phyloP scores from a whole-genome alignment of 37 sponge, comb jelly and placozoan species.

The Theonella swinhoei region DNA sequence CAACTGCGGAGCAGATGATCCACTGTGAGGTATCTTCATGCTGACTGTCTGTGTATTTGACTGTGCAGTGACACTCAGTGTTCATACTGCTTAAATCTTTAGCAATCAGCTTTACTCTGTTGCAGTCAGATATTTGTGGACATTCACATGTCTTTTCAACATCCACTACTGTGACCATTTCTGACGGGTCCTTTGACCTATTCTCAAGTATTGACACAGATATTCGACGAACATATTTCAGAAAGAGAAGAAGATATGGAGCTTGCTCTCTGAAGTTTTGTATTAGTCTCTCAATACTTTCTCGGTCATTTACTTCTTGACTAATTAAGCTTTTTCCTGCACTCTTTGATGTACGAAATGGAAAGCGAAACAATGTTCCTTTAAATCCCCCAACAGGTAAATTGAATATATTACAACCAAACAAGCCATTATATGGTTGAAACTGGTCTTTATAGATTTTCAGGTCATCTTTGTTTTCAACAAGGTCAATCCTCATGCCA shows the following conservation, averaged over 20 bases:
- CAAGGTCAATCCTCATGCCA: conserved; percentile 72
- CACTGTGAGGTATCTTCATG: too few species aligned
- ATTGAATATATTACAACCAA: conserved; percentile 62
- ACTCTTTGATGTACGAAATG: conserved; percentile 33
- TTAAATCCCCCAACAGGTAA: conserved; percentile 29
- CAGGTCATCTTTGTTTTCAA: conserved; percentile 27
- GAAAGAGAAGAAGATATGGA: conserved; percentile 58
- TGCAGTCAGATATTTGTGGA: too few species aligned
- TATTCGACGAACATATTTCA: conserved; percentile 43
- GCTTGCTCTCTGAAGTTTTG: conserved; percentile 16
- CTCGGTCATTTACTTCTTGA: conserved; percentile 7
- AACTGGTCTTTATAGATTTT: conserved; percentile 66
- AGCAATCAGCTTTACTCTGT: too few species aligned
- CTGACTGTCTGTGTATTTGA: too few species aligned
- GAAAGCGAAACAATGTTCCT: conserved; percentile 83
- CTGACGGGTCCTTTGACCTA: not conserved
- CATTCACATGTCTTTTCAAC: too few species aligned
- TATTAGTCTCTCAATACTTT: conserved; percentile 1
- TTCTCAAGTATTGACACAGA: conserved; percentile 46
- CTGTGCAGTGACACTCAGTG: too few species aligned
- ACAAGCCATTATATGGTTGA: conserved; percentile 67
- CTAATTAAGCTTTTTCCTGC: conserved; percentile 39
- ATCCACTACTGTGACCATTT: conserved; percentile 1
- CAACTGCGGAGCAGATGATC: conserved; percentile 32
- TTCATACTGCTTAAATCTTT: too few species aligned